phyloP scores from a whole-genome alignment of 2,888 invertebrate genomes.

The Lypha dubia region DNA sequence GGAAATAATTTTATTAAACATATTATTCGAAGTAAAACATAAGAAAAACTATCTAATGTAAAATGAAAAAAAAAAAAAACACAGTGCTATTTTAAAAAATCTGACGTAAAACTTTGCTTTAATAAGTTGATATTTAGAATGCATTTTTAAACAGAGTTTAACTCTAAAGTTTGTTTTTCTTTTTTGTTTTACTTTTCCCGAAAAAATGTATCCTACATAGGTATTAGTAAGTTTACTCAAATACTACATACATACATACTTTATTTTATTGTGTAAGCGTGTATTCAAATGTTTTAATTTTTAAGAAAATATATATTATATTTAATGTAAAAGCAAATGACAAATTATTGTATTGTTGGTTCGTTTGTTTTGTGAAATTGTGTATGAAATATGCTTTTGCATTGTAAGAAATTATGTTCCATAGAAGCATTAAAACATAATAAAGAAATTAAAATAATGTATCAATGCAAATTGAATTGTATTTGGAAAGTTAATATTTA shows the following conservation, averaged over 20 bases:
- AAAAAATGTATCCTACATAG: not conserved
- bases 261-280: slow-evolving; percentile 2
- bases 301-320: slow-evolving; percentile 2
- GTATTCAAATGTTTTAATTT: slow-evolving; percentile 37
- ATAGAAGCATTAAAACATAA: slow-evolving; percentile 38
- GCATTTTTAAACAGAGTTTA: slow-evolving; percentile 79
- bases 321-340: slow-evolving; percentile 19
- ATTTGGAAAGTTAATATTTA: slow-evolving; percentile 32
- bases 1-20: not conserved
- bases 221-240: not conserved
- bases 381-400: not conserved
- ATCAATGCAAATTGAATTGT: slow-evolving; percentile 23
- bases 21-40: not conserved
- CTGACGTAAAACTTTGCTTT: slow-evolving; percentile 44
- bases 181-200: slow-evolving; percentile 13
- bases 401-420: slow-evolving; percentile 23
- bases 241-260: slow-evolving; percentile 10
- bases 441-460: slow-evolving; percentile 18
- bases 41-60: not conserved
- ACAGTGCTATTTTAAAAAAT: not conserved
- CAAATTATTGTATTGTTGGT: slow-evolving; percentile 27
- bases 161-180: slow-evolving; percentile 72
- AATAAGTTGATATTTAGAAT: slow-evolving; percentile 63
- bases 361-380: slow-evolving; percentile 21
- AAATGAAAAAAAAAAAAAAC: not conserved